Evolutionary conservation across 2,113 vertebrate genomes (phyloP).

Genomic region (Psammodynastes pulverulentus): DNA sequence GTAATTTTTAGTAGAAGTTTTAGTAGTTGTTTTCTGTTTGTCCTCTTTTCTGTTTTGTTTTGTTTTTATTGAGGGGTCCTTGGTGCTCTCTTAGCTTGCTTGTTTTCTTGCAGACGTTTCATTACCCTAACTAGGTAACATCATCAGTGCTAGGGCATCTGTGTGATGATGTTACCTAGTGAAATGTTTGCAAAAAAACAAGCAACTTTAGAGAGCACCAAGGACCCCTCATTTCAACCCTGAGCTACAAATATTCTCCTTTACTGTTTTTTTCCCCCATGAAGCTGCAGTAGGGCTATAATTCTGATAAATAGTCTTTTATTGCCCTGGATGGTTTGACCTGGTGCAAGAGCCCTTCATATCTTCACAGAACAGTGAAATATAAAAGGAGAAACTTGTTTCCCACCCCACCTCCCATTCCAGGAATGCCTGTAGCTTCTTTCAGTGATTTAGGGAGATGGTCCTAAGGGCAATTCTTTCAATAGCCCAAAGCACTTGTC

Average conservation of each 20-base stretch:
- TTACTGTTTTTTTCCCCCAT: too few species aligned
- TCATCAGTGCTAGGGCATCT: too few species aligned
- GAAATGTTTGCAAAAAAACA: too few species aligned
- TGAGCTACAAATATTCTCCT: too few species aligned
- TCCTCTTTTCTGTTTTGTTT: background rate
- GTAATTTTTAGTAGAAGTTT: background rate
- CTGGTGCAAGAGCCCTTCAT: background rate
- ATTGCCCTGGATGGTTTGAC: background rate
- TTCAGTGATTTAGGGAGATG: background rate
- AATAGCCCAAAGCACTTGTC: background rate
- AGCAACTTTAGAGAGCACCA: too few species aligned
- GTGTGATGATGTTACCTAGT: too few species aligned
- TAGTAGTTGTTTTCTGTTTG: background rate
- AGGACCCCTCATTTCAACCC: too few species aligned
- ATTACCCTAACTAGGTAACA: too few species aligned
- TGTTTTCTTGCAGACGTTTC: too few species aligned
- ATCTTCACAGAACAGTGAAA: background rate
- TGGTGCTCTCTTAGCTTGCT: too few species aligned
- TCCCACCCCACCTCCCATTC: background rate
- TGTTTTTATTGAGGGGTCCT: too few species aligned
- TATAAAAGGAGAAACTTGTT: background rate
- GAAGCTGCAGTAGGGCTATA: background rate
- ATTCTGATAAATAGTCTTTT: background rate
- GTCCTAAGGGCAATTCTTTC: background rate
- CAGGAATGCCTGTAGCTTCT: background rate